Evolutionary conservation across 2,113 vertebrate species (phyloP), one percentile per base, ranked within the genome.

Genomic region (Struthidea cinerea): DNA sequence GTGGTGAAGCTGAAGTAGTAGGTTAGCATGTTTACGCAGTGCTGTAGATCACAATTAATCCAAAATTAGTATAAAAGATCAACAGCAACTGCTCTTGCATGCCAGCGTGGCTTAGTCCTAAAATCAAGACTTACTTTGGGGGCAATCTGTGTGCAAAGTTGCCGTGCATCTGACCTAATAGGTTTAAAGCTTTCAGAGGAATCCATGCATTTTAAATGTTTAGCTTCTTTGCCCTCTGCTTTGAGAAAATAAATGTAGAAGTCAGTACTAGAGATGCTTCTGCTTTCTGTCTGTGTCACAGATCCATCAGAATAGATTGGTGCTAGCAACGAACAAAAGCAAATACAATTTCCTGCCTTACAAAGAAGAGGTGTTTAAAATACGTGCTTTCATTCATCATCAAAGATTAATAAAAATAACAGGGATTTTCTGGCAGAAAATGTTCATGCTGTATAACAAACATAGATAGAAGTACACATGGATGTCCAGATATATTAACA

Each of bases 31-130:
- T 99, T 99, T 99, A 99, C 98, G 99, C 98, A 99, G 98, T 98
- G 98, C 98, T 98, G 98, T 97, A 98, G 99, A 98, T 99, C 99
- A 98, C 98, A 99, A 99, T 99, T 99, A 99, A 99, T 99, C 99
- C 99, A 98, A 99, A 99, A 99, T 99, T 99, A 99, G 99, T 99
- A 99, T 98, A 99, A 99, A 99, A 99, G 99, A 99, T 99, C 99
- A 99, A 99, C 98, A 99, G 98, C 98, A 98, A 97, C 98, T 98
- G 98, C 98, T 98, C 98, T 98, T 97, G 97, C 98, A 98, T 98
- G 98, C 98, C 98, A 98, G 97, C 96, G 93, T 97, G 98, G 98
- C 98, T 99, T 99, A 98, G 98, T 97, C 97, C 96, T 98, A 98
- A 98, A 99, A 99, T 98, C 98, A 98, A 97, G 97, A 98, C 98